These are phyloP conservation scores for Xenus cinereus DNA, from an alignment of 2,113 vertebrate species.

Conservation along the genomic window DNA sequence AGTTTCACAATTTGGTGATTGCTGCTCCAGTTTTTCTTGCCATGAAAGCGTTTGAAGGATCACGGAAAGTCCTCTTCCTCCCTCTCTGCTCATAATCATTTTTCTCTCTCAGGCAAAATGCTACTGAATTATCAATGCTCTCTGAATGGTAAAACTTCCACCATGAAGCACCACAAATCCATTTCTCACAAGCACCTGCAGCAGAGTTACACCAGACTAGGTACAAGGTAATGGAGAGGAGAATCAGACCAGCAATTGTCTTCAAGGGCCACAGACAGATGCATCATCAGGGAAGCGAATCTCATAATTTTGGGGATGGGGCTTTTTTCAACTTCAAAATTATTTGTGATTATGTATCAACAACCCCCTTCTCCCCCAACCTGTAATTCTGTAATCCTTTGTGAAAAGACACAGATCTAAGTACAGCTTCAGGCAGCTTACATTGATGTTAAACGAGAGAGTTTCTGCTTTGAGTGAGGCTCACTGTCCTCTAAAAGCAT, in stretches of 20 bases:
- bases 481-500: neutral
- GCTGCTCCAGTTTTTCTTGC: neutral
- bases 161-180: neutral
- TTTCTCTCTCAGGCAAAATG: neutral
- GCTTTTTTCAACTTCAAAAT: neutral
- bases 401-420: neutral
- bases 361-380: neutral
- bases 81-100: neutral
- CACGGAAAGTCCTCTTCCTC: too few relatives aligned
- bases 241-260: neutral
- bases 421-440: neutral
- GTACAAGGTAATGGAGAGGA: neutral
- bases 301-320: too few relatives aligned
- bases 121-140: neutral
- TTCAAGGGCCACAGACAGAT: too few relatives aligned
- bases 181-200: neutral
- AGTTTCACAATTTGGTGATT: neutral
- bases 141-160: neutral
- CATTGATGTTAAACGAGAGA: neutral
- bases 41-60: rapidly evolving
- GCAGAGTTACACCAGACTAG: neutral
- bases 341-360: neutral
- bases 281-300: neutral
- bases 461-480: neutral
- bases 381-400: neutral